Evolutionary conservation across 2,797 vertebrate species (phyloP), one percentile per base, ranked within the genome.

Genomic region (Acanthis flammea): DNA sequence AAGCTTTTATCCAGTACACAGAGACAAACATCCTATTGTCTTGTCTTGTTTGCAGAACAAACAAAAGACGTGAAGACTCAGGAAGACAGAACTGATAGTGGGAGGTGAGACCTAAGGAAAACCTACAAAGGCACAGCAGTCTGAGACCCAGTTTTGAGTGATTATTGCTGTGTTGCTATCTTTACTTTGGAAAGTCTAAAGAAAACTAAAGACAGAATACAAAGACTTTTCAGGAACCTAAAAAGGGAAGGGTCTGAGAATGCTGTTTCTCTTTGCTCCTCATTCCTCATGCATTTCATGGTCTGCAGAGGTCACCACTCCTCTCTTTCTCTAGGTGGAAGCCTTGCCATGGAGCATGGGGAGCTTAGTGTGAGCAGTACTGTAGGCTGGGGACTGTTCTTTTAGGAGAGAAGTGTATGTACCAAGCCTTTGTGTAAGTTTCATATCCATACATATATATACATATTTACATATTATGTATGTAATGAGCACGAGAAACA

Each of bases 381-480:
- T 58, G n/a, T 30, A 19, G 16, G 13, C 0, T 44, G 44, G 63
- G 16, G 7, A 3, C 2, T n/a, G 81, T 75, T 50, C 7, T 60
- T n/a, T 48, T 50, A 44, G 35, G n/a, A 45, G 6, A 53, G 19
- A 48, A 6, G 5, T 39, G 31, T 16, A 6, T 41, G 30, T 33
- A 31, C 1, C 2, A 25, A 63, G 7, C 5, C 30, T 72, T 21
- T 41, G 7, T 39, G 8, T 54, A 16, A 10, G 33, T 54, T 53
- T 67, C 5, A 55, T 33, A 33, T 15, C 11, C 17, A 10, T 12
- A 15, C 44, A 31, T 22, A 19, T 22, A 10, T 14, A 57, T 2
- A 14, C 4, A 14, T 44, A 39, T 14, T 67, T 53, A 18, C 2
- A 12, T 21, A 11, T 74, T 58, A 16, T 0, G 0, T 51, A 35